Base-by-base conservation (phyloP, 92 coral and sea anemone species). In the Anthopleura xanthogrammica region DNA sequence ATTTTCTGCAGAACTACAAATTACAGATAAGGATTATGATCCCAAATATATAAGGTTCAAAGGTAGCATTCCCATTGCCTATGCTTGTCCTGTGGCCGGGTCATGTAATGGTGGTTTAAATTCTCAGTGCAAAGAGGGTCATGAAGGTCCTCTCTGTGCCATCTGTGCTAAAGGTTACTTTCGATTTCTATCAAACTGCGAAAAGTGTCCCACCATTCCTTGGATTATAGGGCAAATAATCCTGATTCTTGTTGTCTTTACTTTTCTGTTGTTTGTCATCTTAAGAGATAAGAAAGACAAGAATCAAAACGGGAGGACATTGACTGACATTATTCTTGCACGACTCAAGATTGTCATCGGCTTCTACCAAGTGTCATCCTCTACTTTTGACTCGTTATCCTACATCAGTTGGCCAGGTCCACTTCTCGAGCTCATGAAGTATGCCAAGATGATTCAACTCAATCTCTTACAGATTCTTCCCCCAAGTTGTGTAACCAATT, bases 61-160 rank as follows among this genome's bases (percentile, higher is more conserved):
- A 22, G 60, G 39, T 11, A 29, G 17, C 36, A 72, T 72, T 72
- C 77, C 77, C 17, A 29, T 72, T 9, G 50, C 77, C 50, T 42
- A 72, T 42, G 50, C 41, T 1, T 72, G 77, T 42, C 77, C 77
- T 72, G 42, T 36, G 16, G 77, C n/a, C 16, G 77, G 16, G 20
- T 72, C 77, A 23, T 72, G 77, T 42, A 5, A 12, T 16, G 77
- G 77, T 72, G 77, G 29, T 36, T 42, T 72, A 23, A 3, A 72
- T 22, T 36, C 77, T 24, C n/a, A 72, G 77, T 72, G 77, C 50
- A 42, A 36, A 29, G 77, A 0, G 4, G 77, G 77, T 42, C 16
- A 72, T 23, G 77, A 42, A 42, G 77, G 77, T 72, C 77, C 77
- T 14, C 77, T 72, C 16, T 72, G 77, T 72, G 77, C 77, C 16